Base-by-base conservation (phyloP, 2,888 invertebrate species). In the Trichacis sp. region DNA sequence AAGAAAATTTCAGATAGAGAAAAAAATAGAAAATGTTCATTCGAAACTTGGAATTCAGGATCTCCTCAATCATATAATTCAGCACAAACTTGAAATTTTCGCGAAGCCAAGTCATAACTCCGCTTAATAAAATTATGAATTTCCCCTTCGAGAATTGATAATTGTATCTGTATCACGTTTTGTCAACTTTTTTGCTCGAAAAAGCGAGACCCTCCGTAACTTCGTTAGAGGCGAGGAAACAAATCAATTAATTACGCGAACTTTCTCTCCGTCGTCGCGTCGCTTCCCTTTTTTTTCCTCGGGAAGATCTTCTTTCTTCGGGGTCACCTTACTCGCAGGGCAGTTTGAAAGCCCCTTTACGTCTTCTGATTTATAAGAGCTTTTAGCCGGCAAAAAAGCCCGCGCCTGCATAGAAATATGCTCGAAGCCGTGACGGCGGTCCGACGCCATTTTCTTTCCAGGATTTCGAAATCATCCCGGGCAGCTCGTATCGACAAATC, bases 291-390 rank as follows among this genome's bases (percentile, higher is more conserved):
- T 51, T 60, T 64, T 55, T 54, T 48, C 62, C 62, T 66, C 43
- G 47, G 30, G 64, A 36, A 68, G 38, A 58, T 68, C 57, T 66
- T 66, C 64, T 43, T 63, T 56, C 64, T 66, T 64, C 58, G 49
- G 48, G 50, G 61, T 42, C 61, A 66, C 52, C 18, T 57, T 33
- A 49, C 51, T 59, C 46, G 51, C 49, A 56, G 65, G 53, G 51
- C 56, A 59, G 64, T 69, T 69, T 61, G 68, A 64, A 71, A 72
- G 73, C 74, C 73, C 76, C 73, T 76, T 82, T 78, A 78, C 74
- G 73, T 75, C 75, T 75, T 74, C 74, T 83, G 84, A 84, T 84
- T 84, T 84, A 84, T 84, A 80, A 76, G 73, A 75, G 83, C 84
- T 84, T 84, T 84, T 83, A 84, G 82, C 77, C 24, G 14, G 69